Evolutionary conservation across 1,140 invertebrate genomes (phyloP).

Genomic region (Adoxophyes honmai): DNA sequence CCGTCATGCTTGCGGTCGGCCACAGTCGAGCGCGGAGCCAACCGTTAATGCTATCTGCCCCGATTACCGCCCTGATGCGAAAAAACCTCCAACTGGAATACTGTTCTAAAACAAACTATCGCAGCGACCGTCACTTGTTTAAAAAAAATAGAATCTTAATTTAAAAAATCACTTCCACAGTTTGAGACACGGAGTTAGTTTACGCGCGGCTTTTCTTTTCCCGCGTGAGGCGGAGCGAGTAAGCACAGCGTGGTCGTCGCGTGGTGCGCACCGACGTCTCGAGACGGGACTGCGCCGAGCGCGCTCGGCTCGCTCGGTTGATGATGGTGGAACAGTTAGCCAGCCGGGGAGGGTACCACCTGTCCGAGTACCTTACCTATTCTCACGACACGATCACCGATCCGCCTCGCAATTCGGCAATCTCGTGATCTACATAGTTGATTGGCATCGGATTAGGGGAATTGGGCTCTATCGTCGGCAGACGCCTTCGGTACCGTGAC

Average conservation of each 20-base stretch:
- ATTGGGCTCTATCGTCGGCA: constrained; percentile 44
- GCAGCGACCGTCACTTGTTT: constrained; percentile 6
- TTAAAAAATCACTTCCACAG: constrained; percentile 1
- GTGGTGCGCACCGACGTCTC: constrained; percentile 51
- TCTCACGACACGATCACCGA: constrained; percentile 63
- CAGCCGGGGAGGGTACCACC: constrained; percentile 61
- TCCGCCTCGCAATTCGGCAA: constrained; percentile 51
- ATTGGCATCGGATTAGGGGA: constrained; percentile 66
- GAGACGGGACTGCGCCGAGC: constrained; percentile 52
- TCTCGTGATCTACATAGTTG: constrained; percentile 68
- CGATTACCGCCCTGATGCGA: constrained; percentile 66
- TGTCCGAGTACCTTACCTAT: constrained; percentile 51
- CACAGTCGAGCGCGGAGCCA: constrained; percentile 70
- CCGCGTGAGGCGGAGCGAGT: constrained; percentile 19
- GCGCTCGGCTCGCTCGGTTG: constrained; percentile 40
- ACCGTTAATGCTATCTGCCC: constrained; percentile 74
- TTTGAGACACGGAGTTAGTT: constrained; percentile 6
- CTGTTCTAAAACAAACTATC: not conserved
- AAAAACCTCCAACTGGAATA: constrained; percentile 38
- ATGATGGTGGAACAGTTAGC: constrained; percentile 59
- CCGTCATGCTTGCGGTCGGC: constrained; percentile 73
- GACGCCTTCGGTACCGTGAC: constrained; percentile 52
- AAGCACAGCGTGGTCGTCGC: constrained; percentile 28
- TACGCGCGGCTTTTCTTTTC: constrained; percentile 23
- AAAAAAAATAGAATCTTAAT: not conserved